Conservation (phyloP, 2,888 invertebrate genomes). For the Andricus curvator region DNA sequence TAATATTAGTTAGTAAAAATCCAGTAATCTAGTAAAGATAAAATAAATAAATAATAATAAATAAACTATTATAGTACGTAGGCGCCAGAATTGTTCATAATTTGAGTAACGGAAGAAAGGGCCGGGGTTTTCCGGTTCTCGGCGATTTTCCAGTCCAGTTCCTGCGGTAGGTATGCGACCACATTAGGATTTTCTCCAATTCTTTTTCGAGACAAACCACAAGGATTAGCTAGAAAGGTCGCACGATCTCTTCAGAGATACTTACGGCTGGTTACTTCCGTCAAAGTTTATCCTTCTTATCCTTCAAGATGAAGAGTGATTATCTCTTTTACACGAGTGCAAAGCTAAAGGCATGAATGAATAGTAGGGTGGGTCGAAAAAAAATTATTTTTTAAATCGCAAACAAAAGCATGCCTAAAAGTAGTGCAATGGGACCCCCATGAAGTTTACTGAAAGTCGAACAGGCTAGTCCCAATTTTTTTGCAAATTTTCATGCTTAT, state of each 20-base stretch:
- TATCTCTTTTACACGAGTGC: slow-evolving; percentile 52
- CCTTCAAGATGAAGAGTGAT: slow-evolving; percentile 50
- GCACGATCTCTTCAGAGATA: slow-evolving; percentile 60
- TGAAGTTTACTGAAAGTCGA: too few relatives aligned
- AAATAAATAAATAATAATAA: neutral
- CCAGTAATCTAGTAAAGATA: too few relatives aligned
- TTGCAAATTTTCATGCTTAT: too few relatives aligned
- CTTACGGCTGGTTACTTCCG: slow-evolving; percentile 69
- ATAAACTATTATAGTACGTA: neutral
- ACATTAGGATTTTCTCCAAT: slow-evolving; percentile 51
- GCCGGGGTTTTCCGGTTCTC: slow-evolving; percentile 42
- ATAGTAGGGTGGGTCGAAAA: too few relatives aligned
- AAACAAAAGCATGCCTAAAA: too few relatives aligned
- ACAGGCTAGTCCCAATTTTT: too few relatives aligned
- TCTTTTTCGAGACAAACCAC: slow-evolving; percentile 53
- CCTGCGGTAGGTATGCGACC: slow-evolving; percentile 34
- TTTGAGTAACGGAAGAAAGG: neutral
- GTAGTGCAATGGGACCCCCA: too few relatives aligned
- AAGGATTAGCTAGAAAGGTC: slow-evolving; percentile 64
- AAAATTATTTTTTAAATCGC: too few relatives aligned
- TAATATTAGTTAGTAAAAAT: too few relatives aligned
- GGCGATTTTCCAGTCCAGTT: slow-evolving; percentile 33
- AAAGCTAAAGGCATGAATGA: neutral
- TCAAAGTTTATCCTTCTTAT: slow-evolving; percentile 70
- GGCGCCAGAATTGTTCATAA: neutral